phyloP scores from a whole-genome alignment of 2,797 vertebrate genomes.

The Phyllotis vaccarum region DNA sequence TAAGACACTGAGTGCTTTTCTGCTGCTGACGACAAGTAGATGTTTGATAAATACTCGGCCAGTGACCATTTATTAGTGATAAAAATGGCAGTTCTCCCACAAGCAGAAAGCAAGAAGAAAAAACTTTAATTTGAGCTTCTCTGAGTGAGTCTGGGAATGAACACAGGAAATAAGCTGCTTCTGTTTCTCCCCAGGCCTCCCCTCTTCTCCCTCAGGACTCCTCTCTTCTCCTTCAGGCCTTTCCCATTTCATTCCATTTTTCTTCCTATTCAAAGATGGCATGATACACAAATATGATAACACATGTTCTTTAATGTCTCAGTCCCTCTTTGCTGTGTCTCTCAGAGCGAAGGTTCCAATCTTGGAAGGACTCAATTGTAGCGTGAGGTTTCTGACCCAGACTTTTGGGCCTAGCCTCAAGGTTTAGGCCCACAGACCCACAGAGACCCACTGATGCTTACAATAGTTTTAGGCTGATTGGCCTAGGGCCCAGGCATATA shows the following conservation, averaged over 20 bases:
- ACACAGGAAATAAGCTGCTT: background rate
- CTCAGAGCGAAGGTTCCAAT: background rate
- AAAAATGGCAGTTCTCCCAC: conserved; percentile 41
- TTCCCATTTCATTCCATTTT: too few relatives aligned
- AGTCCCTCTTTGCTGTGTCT: background rate
- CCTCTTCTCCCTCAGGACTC: background rate
- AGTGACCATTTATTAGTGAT: conserved; percentile 38
- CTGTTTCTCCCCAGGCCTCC: background rate
- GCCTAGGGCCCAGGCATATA: too few relatives aligned
- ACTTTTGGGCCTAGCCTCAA: too few relatives aligned
- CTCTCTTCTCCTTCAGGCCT: background rate
- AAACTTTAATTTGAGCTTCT: conserved; percentile 35
- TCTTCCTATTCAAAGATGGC: background rate
- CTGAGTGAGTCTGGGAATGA: background rate
- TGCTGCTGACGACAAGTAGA: conserved; percentile 4
- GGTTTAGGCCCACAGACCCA: too few relatives aligned
- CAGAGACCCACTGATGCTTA: too few relatives aligned
- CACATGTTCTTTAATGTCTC: background rate
- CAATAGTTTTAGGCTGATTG: too few relatives aligned
- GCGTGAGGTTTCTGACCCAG: too few relatives aligned
- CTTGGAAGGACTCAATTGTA: background rate
- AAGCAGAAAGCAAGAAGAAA: conserved; percentile 27
- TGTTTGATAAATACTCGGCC: conserved; percentile 38
- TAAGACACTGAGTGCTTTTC: conserved; percentile 24
- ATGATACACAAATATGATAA: background rate